A percentile compares a stretch with the other conserved stretches of the same genome.
These are phyloP conservation scores for Actias luna DNA, from an alignment of 2,888 invertebrate species.

Conservation along the genomic window DNA sequence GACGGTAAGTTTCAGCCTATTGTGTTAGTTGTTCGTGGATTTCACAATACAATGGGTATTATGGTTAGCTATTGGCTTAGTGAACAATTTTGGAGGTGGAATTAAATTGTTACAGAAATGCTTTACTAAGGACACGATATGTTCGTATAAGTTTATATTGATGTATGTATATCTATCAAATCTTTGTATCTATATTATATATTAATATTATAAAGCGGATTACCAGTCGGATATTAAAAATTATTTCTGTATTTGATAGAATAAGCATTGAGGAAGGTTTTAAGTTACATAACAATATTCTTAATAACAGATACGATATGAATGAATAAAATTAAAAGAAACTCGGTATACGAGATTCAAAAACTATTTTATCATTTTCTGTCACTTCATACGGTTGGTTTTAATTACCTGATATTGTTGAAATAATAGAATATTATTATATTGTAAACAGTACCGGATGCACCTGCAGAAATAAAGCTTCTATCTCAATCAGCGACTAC, in stretches of 20 bases:
- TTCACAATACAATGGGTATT: slow-evolving; percentile 8
- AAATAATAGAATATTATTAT: neutral
- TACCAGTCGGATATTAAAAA: too few species aligned
- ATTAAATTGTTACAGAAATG: neutral
- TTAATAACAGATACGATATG: too few species aligned
- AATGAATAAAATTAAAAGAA: too few species aligned
- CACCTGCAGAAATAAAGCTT: slow-evolving; percentile 92
- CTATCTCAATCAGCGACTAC: slow-evolving; percentile 90
- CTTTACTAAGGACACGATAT: neutral
- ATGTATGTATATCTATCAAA: neutral
- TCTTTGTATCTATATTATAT: too few species aligned
- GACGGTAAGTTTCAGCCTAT: slow-evolving; percentile 83
- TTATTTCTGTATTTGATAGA: too few species aligned
- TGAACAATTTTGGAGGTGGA: neutral
- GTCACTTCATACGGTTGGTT: neutral
- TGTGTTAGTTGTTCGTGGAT: neutral
- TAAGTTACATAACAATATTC: too few species aligned
- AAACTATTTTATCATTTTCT: too few species aligned
- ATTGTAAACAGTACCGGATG: slow-evolving; percentile 87
- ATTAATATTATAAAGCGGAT: too few species aligned
- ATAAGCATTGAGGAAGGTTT: too few species aligned
- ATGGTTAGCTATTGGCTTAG: slow-evolving; percentile 1
- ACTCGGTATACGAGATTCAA: too few species aligned
- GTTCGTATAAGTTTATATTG: neutral
- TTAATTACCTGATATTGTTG: neutral